phyloP scores from a whole-genome alignment of 2,888 invertebrate species.

The Metallyticus violacea region DNA sequence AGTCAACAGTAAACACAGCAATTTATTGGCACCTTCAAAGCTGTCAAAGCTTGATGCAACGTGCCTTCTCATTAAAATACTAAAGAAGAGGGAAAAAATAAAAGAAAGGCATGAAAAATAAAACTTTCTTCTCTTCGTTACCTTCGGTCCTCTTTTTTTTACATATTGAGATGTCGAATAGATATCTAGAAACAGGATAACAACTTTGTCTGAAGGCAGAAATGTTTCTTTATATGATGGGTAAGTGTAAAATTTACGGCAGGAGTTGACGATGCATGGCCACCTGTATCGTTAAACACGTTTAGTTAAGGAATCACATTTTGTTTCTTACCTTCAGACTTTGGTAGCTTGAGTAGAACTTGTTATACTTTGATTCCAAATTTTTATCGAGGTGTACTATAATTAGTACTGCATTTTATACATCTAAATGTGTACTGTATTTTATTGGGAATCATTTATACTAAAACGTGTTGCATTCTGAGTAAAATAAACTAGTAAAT shows the following conservation, averaged over 20 bases:
- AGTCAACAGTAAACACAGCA: background rate
- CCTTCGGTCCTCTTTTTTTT: background rate
- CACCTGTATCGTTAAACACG: background rate
- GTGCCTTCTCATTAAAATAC: background rate
- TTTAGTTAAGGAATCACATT: background rate
- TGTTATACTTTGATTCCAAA: background rate
- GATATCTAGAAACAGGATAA: background rate
- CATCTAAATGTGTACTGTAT: too few species aligned
- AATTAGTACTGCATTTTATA: too few species aligned
- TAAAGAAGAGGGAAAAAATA: too few species aligned
- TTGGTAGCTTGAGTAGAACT: background rate
- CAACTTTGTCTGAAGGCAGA: background rate
- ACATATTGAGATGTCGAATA: background rate
- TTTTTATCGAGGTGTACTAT: too few species aligned
- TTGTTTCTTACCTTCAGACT: background rate
- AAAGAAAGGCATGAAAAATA: too few species aligned
- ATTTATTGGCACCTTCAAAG: background rate
- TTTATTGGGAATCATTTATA: too few species aligned
- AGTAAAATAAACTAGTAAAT: too few species aligned
- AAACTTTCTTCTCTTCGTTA: background rate
- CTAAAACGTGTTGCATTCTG: too few species aligned
- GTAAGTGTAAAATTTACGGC: background rate
- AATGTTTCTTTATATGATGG: background rate
- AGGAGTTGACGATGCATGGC: background rate
- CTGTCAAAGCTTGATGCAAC: slow-evolving; percentile 7